Evolutionary conservation across 2,797 vertebrate genomes (phyloP), one percentile per base, ranked within the genome.

Genomic region (Semaprochilodus insignis): DNA sequence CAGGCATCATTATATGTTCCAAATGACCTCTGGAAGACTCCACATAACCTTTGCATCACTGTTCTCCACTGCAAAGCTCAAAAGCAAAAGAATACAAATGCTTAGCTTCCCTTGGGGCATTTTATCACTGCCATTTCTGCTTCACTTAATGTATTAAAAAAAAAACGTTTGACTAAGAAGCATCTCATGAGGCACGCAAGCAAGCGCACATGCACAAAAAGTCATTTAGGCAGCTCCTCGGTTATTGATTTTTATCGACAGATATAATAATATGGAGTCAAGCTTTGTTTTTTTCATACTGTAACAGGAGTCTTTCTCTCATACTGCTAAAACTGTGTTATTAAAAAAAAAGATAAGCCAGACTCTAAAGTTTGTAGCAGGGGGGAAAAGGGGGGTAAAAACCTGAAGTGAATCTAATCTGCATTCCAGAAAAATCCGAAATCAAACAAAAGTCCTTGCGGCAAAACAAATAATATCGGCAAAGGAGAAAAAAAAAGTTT

Each of bases 391-490:
- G 44, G n/a, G 21, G n/a, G 66, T 11, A 17, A 17, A 19, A n/a
- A 77, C n/a, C 15, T 7, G 51, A 55, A 88, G 86, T 69, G 66
- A 90, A 84, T 88, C 87, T 82, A 86, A 85, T 88, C 83, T 81
- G 83, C 88, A 90, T 83, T 80, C 74, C 78, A 80, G 67, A 85
- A 89, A 70, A 63, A 88, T 80, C 77, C 79, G 19, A 83, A 92
- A 90, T 92, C 88, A 92, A 91, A 93, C 78, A 55, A 86, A 90
- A 90, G 90, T 84, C 86, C 87, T 90, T 85, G 86, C 88, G 88
- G 87, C 91, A 92, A 94, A 93, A 93, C 92, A 92, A 94, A 93
- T 90, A 91, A 90, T 89, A 91, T 90, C 87, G 86, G 89, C 86
- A 86, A 92, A 79, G 89, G 89, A 92, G 40, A 44, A 44, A 90